phyloP scores from a whole-genome alignment of 1,140 invertebrate genomes.

The Anastrepha obliqua region DNA sequence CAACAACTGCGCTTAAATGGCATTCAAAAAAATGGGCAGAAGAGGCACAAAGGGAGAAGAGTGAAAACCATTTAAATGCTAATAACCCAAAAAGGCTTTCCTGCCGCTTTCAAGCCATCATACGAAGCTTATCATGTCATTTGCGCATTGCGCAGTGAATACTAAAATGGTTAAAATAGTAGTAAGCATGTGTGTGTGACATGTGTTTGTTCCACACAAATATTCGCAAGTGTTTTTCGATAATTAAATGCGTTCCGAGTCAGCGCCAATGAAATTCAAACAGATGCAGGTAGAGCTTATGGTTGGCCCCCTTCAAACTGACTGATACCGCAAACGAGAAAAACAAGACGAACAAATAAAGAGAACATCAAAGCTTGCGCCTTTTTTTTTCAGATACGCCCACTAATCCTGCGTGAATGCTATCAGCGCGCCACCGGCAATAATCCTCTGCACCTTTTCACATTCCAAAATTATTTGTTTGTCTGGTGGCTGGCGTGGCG shows the following conservation, averaged over 20 bases:
- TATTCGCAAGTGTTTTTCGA: conserved; percentile 41
- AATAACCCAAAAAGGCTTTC: conserved; percentile 40
- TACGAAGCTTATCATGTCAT: conserved; percentile 34
- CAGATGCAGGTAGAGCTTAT: conserved; percentile 50
- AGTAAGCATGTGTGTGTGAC: not conserved
- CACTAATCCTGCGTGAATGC: conserved; percentile 31
- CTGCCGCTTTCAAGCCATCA: conserved; percentile 23
- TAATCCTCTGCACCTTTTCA: conserved; percentile 44
- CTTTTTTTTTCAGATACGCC: conserved; percentile 8
- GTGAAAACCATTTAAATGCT: conserved; percentile 48
- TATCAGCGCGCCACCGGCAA: not conserved
- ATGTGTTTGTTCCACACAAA: conserved; percentile 28
- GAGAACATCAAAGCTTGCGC: conserved; percentile 48
- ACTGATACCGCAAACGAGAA: not conserved
- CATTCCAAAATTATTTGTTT: not conserved
- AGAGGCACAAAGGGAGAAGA: not conserved
- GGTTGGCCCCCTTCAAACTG: not conserved
- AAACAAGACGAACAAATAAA: not conserved
- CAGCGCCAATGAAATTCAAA: conserved; percentile 48
- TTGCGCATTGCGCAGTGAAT: not conserved
- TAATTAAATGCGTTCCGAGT: not conserved
- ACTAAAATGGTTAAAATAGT: not conserved
- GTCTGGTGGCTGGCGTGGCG: not conserved
- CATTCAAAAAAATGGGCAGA: not conserved
- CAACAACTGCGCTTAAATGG: not conserved